Percentiles rank a stretch among this genome's conserved stretches.
Conservation (phyloP, 2,113 vertebrate genomes). For the Tachycineta bicolor region DNA sequence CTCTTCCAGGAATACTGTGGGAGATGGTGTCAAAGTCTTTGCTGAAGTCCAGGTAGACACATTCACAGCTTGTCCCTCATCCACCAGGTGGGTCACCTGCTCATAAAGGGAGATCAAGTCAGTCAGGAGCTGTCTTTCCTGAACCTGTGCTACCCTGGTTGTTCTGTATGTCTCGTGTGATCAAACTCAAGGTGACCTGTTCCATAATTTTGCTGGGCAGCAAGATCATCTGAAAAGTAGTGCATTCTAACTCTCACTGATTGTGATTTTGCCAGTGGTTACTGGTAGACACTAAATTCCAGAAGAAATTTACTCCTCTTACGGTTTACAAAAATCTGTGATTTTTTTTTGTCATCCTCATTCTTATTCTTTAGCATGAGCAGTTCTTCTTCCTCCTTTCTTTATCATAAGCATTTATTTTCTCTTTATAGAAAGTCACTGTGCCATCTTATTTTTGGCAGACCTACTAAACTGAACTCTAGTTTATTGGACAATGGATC, state of each 20-base stretch:
- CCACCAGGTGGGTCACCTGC: background rate
- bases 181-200: background rate
- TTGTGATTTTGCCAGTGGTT: background rate
- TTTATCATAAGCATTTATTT: background rate
- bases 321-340: background rate
- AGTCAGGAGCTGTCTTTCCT: background rate
- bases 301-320: background rate
- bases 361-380: background rate
- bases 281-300: background rate
- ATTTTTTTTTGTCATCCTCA: background rate
- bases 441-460: background rate
- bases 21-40: fast-evolving
- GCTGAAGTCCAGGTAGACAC: background rate
- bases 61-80: background rate
- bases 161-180: fast-evolving
- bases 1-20: background rate
- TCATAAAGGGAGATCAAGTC: background rate
- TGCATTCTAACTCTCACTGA: background rate
- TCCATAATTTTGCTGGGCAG: background rate
- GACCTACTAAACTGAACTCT: background rate
- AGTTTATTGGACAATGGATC: background rate
- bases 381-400: background rate
- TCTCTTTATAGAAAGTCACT: background rate
- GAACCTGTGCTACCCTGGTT: background rate
- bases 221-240: background rate